Base-by-base conservation (phyloP, 1,140 invertebrate species). In the Drosophila dunni region DNA sequence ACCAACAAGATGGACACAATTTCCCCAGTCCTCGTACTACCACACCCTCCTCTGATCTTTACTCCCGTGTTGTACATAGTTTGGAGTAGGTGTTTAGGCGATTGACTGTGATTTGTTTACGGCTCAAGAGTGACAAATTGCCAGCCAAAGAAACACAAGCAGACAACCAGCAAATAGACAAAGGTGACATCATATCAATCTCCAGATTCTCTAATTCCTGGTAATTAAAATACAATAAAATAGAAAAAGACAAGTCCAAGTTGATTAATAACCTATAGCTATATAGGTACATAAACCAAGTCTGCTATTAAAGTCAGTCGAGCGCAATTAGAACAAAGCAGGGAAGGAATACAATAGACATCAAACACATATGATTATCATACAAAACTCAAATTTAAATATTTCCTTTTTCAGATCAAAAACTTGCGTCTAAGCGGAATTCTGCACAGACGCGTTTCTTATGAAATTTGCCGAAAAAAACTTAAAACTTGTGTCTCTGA, bases 261-360 rank as follows among this genome's bases (percentile, higher is more conserved):
- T 89, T 88, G 84, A 88, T 88, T 88, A 90, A 88, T 88, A 84
- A 90, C 80, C 63, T 74, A 67, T 86, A 48, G 45, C 42, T 40
- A 58, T 44, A 69, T 44, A 38, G 60, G 44, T 15, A 56, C 20
- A 36, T 45, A 42, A 29, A 9, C 40, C 29, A 38, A 48, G 70
- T 61, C 64, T 53, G 78, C 81, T 80, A 81, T 90, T 84, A 90
- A 89, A 89, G 40, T 89, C 85, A 90, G 78, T 89, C 78, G 78
- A 84, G 85, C 84, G 84, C 84, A 90, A 84, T 90, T 79, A 81
- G 79, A 90, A 89, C 84, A 89, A 89, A 89, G 84, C 67, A 48
- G 11, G 10, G 50, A 29, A 7, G 17, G 51, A 60, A 74, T 54
- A 54, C 60, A 64, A 58, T 63, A 46, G 50, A 76, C 54, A 29